phyloP scores from a whole-genome alignment of 1,140 invertebrate species.

The Goniozus legneri region DNA sequence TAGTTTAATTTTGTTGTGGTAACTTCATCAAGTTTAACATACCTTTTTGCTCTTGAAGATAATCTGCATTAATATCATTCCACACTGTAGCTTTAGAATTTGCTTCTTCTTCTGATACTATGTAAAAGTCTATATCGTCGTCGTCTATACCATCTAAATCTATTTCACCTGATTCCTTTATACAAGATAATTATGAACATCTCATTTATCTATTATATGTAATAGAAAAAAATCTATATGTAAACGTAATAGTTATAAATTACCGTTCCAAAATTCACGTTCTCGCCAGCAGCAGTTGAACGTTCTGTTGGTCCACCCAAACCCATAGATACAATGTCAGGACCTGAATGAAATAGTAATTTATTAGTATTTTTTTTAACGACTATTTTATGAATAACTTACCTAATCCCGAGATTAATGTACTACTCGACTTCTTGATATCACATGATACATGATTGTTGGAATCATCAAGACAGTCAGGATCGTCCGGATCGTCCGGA shows the following conservation, averaged over 20 bases:
- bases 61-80: conserved; percentile 80
- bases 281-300: conserved; percentile 21
- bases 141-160: conserved; percentile 81
- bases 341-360: conserved; percentile 33
- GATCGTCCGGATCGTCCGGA: conserved; percentile 26
- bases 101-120: conserved; percentile 79
- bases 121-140: conserved; percentile 82
- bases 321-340: conserved; percentile 50
- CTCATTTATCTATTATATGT: conserved; percentile 4
- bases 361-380: conserved; percentile 4
- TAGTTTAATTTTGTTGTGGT: no score
- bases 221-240: no score
- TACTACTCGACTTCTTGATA: conserved; percentile 6
- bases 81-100: conserved; percentile 77
- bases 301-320: conserved; percentile 26
- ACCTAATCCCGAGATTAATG: conserved; percentile 33
- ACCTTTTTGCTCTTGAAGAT: conserved; percentile 79
- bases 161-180: conserved; percentile 61
- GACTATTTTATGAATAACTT: conserved; percentile 1
- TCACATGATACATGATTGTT: no score
- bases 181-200: neutral
- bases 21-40: no score
- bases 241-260: no score
- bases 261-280: conserved; percentile 4
- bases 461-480: no score